Percentiles rank a stretch among this genome's conserved stretches.
Conservation (phyloP, 2,888 invertebrate species). For the Myopa tessellatipennis region DNA sequence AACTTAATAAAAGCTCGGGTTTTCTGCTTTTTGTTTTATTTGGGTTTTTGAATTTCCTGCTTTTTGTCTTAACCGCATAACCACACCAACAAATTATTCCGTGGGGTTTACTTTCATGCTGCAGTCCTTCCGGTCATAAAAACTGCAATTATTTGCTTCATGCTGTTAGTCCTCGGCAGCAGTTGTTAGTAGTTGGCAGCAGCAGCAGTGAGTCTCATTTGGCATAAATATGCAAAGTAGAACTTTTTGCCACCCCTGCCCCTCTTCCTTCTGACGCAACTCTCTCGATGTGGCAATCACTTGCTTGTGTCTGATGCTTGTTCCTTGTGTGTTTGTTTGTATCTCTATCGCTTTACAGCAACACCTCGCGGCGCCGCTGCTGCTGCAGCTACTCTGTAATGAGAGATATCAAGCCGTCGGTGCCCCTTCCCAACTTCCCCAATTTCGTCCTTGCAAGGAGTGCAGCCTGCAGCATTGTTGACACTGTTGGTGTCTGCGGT, state of each 20-base stretch:
- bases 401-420: not conserved
- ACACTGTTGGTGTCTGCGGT: constrained; percentile 11
- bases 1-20: not conserved
- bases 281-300: not conserved
- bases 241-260: not conserved
- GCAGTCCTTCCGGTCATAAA: not conserved
- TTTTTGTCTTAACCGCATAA: not conserved
- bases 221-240: constrained; percentile 30
- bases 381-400: constrained; percentile 3
- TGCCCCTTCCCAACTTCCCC: not conserved
- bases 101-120: constrained; percentile 2
- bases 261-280: not conserved
- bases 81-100: not conserved
- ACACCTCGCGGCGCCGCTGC: not conserved
- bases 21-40: not conserved
- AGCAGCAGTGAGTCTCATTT: not conserved
- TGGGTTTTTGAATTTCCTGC: not conserved
- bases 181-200: not conserved
- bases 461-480: not conserved
- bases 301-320: not conserved
- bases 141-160: not conserved
- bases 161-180: not conserved
- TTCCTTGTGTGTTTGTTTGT: constrained; percentile 1
- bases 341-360: not conserved
- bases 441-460: not conserved